Conservation (phyloP, 2,113 vertebrate species). For the Benitochromis conjunctus region DNA sequence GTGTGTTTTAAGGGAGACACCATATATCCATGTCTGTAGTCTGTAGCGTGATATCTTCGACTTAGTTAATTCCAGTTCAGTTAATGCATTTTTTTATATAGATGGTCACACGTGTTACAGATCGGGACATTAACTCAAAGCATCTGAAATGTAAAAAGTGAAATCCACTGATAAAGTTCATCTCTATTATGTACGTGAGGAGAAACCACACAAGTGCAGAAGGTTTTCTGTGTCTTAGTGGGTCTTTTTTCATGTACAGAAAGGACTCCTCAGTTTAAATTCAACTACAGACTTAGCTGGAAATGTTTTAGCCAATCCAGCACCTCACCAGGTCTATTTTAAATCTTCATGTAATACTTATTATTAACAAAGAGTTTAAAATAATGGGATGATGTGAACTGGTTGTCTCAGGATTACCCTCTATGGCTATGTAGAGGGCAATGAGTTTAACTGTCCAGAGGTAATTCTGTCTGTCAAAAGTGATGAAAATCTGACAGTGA, state of each 20-base stretch:
- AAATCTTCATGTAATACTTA: not conserved
- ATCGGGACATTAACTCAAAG: not conserved
- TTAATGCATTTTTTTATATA: not conserved
- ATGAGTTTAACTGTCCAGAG: not conserved
- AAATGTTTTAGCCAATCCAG: not conserved
- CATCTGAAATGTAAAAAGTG: not conserved
- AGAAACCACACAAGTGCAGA: not conserved
- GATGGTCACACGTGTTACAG: not conserved
- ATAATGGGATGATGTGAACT: not conserved
- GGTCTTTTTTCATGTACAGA: not conserved
- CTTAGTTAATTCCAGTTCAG: not conserved
- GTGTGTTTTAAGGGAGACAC: not conserved
- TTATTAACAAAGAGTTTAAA: not conserved
- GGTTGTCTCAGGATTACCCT: not conserved
- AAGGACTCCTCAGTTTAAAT: not conserved
- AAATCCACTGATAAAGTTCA: not conserved
- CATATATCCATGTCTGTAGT: not conserved
- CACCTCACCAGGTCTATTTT: not conserved
- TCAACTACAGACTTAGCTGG: not conserved
- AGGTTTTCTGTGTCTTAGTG: not conserved
- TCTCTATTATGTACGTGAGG: not conserved
- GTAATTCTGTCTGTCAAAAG: constrained; percentile 25
- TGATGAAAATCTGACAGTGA: constrained; percentile 42
- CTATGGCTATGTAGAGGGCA: not conserved
- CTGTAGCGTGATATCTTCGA: not conserved